Percentiles rank a stretch among this genome's conserved stretches.
phyloP scores from a whole-genome alignment of 2,113 vertebrate species.

The Beaufortia kweichowensis region DNA sequence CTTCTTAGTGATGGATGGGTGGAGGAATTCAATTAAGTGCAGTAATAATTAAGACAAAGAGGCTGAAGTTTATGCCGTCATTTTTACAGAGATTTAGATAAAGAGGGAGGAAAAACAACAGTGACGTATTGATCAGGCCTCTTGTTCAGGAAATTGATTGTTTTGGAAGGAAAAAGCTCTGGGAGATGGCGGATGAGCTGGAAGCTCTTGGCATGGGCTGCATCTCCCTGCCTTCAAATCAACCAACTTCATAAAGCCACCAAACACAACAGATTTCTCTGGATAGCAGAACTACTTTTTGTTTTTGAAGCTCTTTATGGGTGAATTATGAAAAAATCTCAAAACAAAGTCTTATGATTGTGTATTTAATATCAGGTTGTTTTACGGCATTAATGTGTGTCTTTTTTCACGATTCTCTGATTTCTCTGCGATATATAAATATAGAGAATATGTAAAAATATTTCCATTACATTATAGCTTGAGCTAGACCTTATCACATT shows the following conservation, averaged over 20 bases:
- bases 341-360: too few relatives aligned
- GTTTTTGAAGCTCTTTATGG: background rate
- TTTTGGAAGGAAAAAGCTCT: background rate
- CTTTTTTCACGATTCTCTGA: too few relatives aligned
- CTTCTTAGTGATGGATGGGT: constrained; percentile 29
- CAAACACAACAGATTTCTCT: background rate
- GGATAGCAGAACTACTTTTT: background rate
- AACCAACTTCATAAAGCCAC: background rate
- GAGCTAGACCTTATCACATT: too few relatives aligned
- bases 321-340: too few relatives aligned
- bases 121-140: constrained; percentile 34
- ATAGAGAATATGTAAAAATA: too few relatives aligned
- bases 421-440: too few relatives aligned
- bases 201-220: constrained; percentile 19
- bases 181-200: constrained; percentile 21
- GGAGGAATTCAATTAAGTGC: constrained; percentile 31
- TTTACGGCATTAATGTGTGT: too few relatives aligned
- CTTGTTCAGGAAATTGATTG: constrained; percentile 37
- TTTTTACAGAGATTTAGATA: constrained; percentile 24
- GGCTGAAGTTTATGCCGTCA: constrained; percentile 10
- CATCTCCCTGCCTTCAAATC: background rate
- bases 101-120: constrained; percentile 32
- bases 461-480: too few relatives aligned
- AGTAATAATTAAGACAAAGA: constrained; percentile 17
- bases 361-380: too few relatives aligned